Evolutionary conservation across 2,797 vertebrate genomes (phyloP), one percentile per base, ranked within the genome.

Genomic region (Cyprinodon diabolis): DNA sequence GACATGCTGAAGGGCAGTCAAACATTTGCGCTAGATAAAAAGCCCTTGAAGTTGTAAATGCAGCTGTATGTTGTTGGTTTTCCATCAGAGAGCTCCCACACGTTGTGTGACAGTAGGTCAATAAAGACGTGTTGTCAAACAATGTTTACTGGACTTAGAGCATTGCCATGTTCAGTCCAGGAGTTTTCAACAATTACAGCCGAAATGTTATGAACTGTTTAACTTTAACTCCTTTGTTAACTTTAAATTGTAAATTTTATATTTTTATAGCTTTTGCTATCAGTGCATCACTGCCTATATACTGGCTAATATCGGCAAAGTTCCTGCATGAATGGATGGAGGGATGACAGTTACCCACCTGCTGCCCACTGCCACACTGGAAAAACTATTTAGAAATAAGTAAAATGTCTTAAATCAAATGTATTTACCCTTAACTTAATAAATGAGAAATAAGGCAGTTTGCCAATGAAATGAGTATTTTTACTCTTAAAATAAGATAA

Each of bases 21-120:
- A 95, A 95, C 92, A 95, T 91, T 89, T 87, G 86, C 75, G 81
- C 71, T 73, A 94, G 95, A 94, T 94, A 95, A 90, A 90, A 88
- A 91, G 89, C 91, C 77, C 90, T 91, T 93, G 94, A 93, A 88
- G 87, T 87, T 84, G 81, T 91, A 90, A 94, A 93, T 93, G 87
- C 95, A 96, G 93, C 95, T 96, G 95, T 90, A 87, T 67, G 63
- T 69, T 95, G 93, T 96, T 95, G 95, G 92, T 81, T 80, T 92
- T 92, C 80, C 87, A 89, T 90, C 90, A 74, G 69, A 30, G 81
- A 86, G 77, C 92, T 93, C 92, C 90, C 93, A 93, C 90, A 91
- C 83, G 13, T 77, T 85, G 81, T 75, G 77, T 37, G 63, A 70
- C 80, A 74, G 19, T 52, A 37, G 14, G 72, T 81, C 87, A 78